phyloP scores from a whole-genome alignment of 1,140 invertebrate genomes.

The Adoxophyes honmai region DNA sequence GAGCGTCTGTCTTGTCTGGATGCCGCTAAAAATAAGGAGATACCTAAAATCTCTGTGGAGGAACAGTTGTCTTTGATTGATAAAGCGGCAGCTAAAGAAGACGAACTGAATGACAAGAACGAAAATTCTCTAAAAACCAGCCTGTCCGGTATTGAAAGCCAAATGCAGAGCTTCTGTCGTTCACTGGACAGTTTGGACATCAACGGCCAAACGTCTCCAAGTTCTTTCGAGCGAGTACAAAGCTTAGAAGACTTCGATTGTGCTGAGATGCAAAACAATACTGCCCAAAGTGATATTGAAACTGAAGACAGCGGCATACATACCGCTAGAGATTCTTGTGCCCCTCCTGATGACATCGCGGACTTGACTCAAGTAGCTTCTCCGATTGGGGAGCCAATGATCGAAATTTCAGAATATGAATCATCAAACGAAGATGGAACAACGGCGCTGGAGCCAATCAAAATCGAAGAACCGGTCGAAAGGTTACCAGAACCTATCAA shows the following conservation, averaged over 20 bases:
- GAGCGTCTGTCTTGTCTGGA: slow-evolving; percentile 78
- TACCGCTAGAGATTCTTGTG: slow-evolving; percentile 87
- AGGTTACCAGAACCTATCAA: slow-evolving; percentile 32
- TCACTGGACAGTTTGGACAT: slow-evolving; percentile 82
- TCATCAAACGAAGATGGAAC: slow-evolving; percentile 64
- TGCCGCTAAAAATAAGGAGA: slow-evolving; percentile 73
- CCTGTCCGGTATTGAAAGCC: slow-evolving; percentile 61
- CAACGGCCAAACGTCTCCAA: slow-evolving; percentile 69
- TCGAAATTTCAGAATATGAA: slow-evolving; percentile 68
- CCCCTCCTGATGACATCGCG: slow-evolving; percentile 84
- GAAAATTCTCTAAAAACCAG: slow-evolving; percentile 64
- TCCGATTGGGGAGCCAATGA: slow-evolving; percentile 68
- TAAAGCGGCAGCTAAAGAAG: slow-evolving; percentile 48
- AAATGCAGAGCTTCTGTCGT: slow-evolving; percentile 79
- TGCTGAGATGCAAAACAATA: slow-evolving; percentile 69
- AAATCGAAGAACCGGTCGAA: slow-evolving; percentile 42
- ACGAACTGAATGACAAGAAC: slow-evolving; percentile 47
- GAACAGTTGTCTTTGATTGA: slow-evolving; percentile 52
- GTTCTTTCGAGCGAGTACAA: slow-evolving; percentile 82
- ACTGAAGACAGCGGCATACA: slow-evolving; percentile 90
- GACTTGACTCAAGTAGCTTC: slow-evolving; percentile 73
- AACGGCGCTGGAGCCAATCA: slow-evolving; percentile 37
- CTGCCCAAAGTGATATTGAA: slow-evolving; percentile 81
- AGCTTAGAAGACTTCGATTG: slow-evolving; percentile 81
- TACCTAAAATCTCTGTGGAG: slow-evolving; percentile 67